These are phyloP conservation scores for Esperia sulphurella DNA, from an alignment of 2,888 invertebrate species.

Conservation along the genomic window DNA sequence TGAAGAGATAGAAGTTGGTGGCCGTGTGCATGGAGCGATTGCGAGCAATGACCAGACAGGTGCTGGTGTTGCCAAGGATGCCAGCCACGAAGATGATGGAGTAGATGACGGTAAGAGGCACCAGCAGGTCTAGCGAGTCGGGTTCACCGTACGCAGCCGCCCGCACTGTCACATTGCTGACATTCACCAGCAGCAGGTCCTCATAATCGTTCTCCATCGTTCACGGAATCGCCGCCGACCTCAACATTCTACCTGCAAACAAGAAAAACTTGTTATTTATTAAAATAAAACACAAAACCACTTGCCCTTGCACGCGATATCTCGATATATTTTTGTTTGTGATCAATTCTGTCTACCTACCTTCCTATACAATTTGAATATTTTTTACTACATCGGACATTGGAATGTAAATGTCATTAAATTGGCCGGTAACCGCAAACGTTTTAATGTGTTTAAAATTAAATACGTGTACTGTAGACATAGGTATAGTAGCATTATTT, in stretches of 20 bases:
- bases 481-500: neutral
- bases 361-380: no score
- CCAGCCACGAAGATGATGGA: slow-evolving; percentile 85
- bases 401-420: no score
- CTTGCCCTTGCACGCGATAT: neutral
- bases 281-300: neutral
- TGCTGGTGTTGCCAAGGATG: slow-evolving; percentile 87
- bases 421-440: no score
- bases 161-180: slow-evolving; percentile 44
- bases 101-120: slow-evolving; percentile 85
- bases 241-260: slow-evolving; percentile 45
- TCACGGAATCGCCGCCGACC: slow-evolving; percentile 21
- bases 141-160: slow-evolving; percentile 43
- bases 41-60: slow-evolving; percentile 87
- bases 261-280: slow-evolving; percentile 22
- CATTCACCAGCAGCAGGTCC: slow-evolving; percentile 37
- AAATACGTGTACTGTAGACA: no score
- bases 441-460: no score
- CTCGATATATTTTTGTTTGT: neutral
- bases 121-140: slow-evolving; percentile 80
- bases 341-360: neutral
- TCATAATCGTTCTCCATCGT: slow-evolving; percentile 44
- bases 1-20: slow-evolving; percentile 91
- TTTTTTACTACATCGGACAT: no score
- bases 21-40: slow-evolving; percentile 91